Base-by-base conservation (phyloP, 2,797 vertebrate species). In the Anas georgica region DNA sequence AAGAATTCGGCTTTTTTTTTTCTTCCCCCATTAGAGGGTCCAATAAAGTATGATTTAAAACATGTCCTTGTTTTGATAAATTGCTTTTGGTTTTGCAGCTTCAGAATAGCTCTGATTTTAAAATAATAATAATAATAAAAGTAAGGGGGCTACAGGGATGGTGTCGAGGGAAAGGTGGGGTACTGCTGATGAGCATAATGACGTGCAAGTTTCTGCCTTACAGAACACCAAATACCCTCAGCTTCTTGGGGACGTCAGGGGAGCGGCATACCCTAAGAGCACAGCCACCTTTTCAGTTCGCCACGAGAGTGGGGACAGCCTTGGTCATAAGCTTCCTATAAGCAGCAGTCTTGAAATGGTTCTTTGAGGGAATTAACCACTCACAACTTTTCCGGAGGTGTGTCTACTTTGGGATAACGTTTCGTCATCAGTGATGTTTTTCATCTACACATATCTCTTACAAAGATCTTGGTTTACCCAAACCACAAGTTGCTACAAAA, bases 21-120 rank as follows among this genome's bases (percentile, higher is more conserved):
- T 15, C 17, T 43, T 35, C 2, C 0, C 52, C 25, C 39, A 35
- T 92, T 91, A 94, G 92, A 84, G 60, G 14, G 41, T 31, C 76
- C 77, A 77, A 39, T 95, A 93, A 95, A 95, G 26, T 81, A 80
- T 35, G 46, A 84, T 37, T 94, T 90, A 83, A 88, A 90, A 88
- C 93, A 83, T 81, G 35, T 67, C 22, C 63, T 63, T 92, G 60
- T 84, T 96, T 91, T 88, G 63, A 91, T 88, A 94, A 83, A 74
- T 86, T 63, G 52, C 63, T 93, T 88, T 94, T 26, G 68, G 73
- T 94, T 91, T 82, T 29, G 16, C n/a, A 88, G 81, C 55, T 79
- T 81, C 31, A 63, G 59, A 78, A 45, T 76, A 63, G 13, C 31
- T 79, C 56, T 84, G 58, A 79, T 69, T 31, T 11, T 17, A 35